Conservation (phyloP, 2,113 vertebrate genomes). For the Tragelaphus imberbis region DNA sequence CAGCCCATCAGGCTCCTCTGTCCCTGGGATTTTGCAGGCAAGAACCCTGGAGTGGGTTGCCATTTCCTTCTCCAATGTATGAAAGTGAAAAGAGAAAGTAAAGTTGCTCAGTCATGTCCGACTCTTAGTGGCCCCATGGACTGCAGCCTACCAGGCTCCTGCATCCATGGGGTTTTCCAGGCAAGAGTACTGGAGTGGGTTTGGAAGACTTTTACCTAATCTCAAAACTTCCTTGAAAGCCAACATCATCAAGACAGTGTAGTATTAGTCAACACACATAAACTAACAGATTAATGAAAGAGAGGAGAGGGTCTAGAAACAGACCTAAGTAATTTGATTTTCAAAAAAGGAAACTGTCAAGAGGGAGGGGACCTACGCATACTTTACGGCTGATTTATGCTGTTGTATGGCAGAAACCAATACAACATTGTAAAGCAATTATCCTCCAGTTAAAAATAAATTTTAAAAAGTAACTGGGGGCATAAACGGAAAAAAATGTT, state of each 20-base stretch:
- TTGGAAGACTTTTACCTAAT: not conserved
- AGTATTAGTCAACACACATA: not conserved
- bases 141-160: too few species aligned
- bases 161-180: too few species aligned
- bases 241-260: not conserved
- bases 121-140: too few species aligned
- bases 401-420: not conserved
- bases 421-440: not conserved
- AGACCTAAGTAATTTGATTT: not conserved
- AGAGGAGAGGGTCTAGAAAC: not conserved
- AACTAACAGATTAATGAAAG: not conserved
- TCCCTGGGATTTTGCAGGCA: too few species aligned
- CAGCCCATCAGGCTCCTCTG: too few species aligned
- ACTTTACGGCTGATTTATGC: not conserved
- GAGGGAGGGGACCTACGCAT: not conserved
- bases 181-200: too few species aligned
- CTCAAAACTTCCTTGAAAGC: not conserved
- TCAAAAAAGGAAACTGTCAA: not conserved
- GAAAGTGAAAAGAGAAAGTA: too few species aligned
- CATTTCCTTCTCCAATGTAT: too few species aligned
- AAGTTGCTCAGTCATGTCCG: accelerated
- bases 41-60: too few species aligned
- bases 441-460: not conserved
- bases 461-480: not conserved
- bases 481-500: not conserved